phyloP scores from a whole-genome alignment of 2,113 vertebrate species.

The Columbina picui region DNA sequence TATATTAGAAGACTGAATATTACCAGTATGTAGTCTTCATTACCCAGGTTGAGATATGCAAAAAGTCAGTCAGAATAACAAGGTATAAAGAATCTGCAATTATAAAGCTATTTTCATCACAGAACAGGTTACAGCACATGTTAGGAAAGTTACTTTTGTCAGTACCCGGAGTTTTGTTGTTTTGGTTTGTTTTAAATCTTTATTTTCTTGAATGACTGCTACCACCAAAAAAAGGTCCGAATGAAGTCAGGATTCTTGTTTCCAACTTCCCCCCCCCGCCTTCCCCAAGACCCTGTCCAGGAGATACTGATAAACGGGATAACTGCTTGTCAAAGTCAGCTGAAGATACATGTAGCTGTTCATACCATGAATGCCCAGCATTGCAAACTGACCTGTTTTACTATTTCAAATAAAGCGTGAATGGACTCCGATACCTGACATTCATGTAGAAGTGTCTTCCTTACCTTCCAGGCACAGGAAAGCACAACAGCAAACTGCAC shows the following conservation, averaged over 20 bases:
- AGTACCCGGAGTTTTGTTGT: neutral
- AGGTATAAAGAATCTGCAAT: neutral
- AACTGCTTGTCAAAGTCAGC: neutral
- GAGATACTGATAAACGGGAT: neutral
- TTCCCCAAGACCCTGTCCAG: neutral
- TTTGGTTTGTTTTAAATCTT: neutral
- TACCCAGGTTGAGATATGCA: neutral
- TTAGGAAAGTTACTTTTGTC: neutral
- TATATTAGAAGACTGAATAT: neutral
- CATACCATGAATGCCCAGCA: neutral
- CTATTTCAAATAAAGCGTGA: neutral
- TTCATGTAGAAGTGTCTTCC: neutral
- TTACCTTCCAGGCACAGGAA: neutral
- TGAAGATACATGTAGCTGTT: neutral
- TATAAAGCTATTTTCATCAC: neutral
- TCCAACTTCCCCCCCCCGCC: neutral
- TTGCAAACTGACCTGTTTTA: neutral
- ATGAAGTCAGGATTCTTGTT: neutral
- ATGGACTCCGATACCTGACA: neutral
- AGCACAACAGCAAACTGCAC: neutral
- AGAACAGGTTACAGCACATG: neutral
- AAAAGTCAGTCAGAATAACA: neutral
- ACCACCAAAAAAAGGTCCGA: neutral
- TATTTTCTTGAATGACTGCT: neutral
- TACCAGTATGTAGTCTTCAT: neutral